Percentiles rank a stretch among this genome's conserved stretches.
Conservation (phyloP, 2,113 vertebrate species). For the Tragelaphus scriptus region DNA sequence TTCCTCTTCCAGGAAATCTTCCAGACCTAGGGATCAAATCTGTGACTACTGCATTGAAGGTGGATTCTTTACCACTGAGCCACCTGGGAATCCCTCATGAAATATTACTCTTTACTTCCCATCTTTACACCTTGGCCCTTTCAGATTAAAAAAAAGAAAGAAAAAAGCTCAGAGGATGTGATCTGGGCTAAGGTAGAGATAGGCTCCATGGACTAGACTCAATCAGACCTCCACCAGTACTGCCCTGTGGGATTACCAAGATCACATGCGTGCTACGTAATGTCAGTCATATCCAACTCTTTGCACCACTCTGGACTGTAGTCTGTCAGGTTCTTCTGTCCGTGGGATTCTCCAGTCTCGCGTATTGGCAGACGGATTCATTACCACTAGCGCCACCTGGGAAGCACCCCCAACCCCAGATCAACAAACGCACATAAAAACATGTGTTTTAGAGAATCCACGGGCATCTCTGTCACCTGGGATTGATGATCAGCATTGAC, state of each 20-base stretch:
- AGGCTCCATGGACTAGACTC: background rate
- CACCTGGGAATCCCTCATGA: background rate
- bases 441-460: background rate
- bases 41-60: background rate
- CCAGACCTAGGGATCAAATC: background rate
- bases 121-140: background rate
- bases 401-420: background rate
- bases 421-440: background rate
- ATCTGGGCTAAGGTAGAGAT: background rate
- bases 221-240: background rate
- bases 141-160: background rate
- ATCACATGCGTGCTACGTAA: background rate
- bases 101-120: background rate
- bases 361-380: background rate
- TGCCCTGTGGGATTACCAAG: background rate
- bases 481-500: background rate
- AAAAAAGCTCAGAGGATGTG: background rate
- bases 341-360: background rate
- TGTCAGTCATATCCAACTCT: background rate
- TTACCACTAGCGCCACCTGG: background rate
- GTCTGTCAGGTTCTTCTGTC: background rate
- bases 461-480: background rate
- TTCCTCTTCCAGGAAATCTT: background rate
- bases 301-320: background rate
- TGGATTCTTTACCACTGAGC: background rate